Evolutionary conservation across 1,140 invertebrate genomes (phyloP), one percentile per base, ranked within the genome.

Genomic region (Apis dorsata): DNA sequence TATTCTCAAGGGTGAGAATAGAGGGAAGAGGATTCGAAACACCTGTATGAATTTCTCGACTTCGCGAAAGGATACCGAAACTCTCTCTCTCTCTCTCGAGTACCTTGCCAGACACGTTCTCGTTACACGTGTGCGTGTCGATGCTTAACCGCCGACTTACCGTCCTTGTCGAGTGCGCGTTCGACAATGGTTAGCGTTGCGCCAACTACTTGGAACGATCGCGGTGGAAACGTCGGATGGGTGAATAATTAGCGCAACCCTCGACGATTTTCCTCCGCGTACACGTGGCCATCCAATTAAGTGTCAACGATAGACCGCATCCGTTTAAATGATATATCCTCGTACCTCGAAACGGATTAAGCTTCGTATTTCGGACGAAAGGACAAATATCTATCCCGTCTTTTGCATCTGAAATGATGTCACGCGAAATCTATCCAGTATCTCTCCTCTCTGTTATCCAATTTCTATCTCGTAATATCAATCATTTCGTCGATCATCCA

Each of bases 231-330:
- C 69, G 49, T 57, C 62, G 60, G 70, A 73, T 49, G 70, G 70
- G 15, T 60, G 70, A 75, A 76, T 70, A 76, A 85, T 85, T 85
- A 81, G 71, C 24, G 57, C 70, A 34, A 53, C 66, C 51, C 59
- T 65, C 68, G 65, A 65, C 62, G 79, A 81, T 63, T 81, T 81
- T 81, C 79, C 44, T 81, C 79, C 44, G 21, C 19, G 13, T 49
- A 19, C 72, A 13, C 71, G 28, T 51, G 53, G 28, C 8, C 7
- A 17, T 24, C 69, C 71, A 80, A 80, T 73, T 79, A 80, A 84
- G 34, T 49, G 70, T 71, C 55, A 59, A 49, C 66, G 76, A 78
- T 78, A 44, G 12, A 11, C 4, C 66, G 51, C 34, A 44, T 44
- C 34, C 34, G 34, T 44, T 44, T 44, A 44, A 44, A 44, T 7